Base-by-base conservation (phyloP, 2,113 vertebrate genomes). In the Cnemophilus loriae region DNA sequence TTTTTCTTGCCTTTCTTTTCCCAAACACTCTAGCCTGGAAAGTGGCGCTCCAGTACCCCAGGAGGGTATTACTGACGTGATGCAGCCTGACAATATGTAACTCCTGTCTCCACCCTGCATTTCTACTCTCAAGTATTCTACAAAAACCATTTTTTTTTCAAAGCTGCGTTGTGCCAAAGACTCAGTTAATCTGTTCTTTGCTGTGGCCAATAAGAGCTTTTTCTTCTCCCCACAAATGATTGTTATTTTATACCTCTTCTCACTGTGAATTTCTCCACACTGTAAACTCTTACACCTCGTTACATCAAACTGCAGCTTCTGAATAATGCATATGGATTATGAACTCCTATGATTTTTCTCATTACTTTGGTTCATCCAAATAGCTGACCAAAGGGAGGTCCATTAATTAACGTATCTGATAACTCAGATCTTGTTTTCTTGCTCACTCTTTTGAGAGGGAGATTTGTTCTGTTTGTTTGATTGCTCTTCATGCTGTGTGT, bases 11-110 rank as follows among this genome's bases (percentile, higher is more conserved):
- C 7, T 89, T 86, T 89, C n/a, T 88, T 70, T 83, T 39, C 33
- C 42, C 44, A 89, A 87, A 68, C 26, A 60, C 53, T 75, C 35
- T 82, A 93, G 93, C 80, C 84, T 89, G 87, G 64, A 82, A 97
- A 96, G 65, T 76, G 70, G 93, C 94, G 71, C 95, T 96, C 83
- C 76, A 84, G 60, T 70, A 92, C 61, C 94, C 91, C 87, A 93
- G 91, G 84, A 95, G 94, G 91, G 65, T 82, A 57, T 91, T 92
- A 79, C 84, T 96, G 95, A 96, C 0, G 2, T 94, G 90, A 97
- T 95, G 81, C 93, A 94, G 46, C 61, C 60, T 85, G 96, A 93
- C 94, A 97, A 79, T 55, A 73, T 42, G 28, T 41, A 91, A 85
- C 56, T 95, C 47, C 86, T 81, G 80, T 64, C 60, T 92, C 55